Evolutionary conservation across 2,888 invertebrate species (phyloP).

Genomic region (Tillus elongatus): DNA sequence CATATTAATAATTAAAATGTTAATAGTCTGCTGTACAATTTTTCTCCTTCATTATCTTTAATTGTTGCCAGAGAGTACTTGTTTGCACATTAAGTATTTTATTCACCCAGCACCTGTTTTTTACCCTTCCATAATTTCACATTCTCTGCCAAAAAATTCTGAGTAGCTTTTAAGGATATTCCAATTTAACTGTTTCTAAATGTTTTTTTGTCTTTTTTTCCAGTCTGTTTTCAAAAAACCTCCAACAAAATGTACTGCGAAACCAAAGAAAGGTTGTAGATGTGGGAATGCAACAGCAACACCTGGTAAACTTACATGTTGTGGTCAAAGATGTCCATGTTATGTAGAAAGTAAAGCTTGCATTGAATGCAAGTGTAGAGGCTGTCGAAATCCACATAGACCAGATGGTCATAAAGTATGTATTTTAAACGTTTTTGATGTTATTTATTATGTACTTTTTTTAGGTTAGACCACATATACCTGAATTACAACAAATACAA

Average conservation of each 20-base stretch:
- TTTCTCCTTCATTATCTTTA: too few species aligned
- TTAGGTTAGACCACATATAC: constrained; percentile 33
- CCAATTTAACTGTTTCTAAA: too few species aligned
- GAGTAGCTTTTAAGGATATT: too few species aligned
- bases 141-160: too few species aligned
- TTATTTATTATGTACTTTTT: constrained; percentile 15
- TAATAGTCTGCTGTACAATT: too few species aligned
- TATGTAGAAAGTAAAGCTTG: constrained; percentile 87
- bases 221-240: constrained; percentile 47
- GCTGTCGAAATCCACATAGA: constrained; percentile 85
- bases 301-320: constrained; percentile 85
- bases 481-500: constrained; percentile 31
- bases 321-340: constrained; percentile 89
- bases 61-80: too few species aligned
- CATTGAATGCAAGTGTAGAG: constrained; percentile 82
- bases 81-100: too few species aligned
- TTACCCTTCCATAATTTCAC: too few species aligned
- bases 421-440: constrained; percentile 5
- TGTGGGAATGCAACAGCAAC: constrained; percentile 86
- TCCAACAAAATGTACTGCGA: constrained; percentile 36
- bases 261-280: constrained; percentile 67
- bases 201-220: too few species aligned
- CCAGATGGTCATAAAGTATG: constrained; percentile 70
- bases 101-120: too few species aligned
- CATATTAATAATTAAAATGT: too few species aligned